Evolutionary conservation across 64 coral and sea anemone species (phyloP).

Genomic region (Montipora efflorescens): DNA sequence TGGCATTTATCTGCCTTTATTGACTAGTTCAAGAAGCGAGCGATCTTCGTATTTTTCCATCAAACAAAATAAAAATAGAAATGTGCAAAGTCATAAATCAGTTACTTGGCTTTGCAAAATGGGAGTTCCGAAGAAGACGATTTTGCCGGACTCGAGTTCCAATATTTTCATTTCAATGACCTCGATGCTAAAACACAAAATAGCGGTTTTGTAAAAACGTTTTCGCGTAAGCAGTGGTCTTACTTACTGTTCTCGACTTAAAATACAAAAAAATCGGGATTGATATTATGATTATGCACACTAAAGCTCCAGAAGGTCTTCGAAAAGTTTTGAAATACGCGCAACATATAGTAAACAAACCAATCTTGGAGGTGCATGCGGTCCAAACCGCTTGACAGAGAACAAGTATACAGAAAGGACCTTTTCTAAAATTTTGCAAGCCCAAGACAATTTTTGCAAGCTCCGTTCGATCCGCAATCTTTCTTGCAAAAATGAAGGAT

Average conservation of each 20-base stretch:
- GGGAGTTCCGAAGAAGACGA: too few relatives aligned
- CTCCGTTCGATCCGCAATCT: not conserved
- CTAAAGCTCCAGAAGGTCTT: not conserved
- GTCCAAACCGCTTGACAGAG: not conserved
- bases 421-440: not conserved
- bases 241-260: not conserved
- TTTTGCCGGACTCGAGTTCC: not conserved
- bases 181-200: not conserved
- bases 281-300: not conserved
- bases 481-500: not conserved
- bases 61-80: not conserved
- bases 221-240: not conserved
- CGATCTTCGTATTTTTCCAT: not conserved
- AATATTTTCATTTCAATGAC: too few relatives aligned
- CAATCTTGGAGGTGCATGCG: not conserved
- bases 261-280: not conserved
- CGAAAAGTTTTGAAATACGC: not conserved
- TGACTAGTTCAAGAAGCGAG: constrained; percentile 1
- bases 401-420: too few relatives aligned
- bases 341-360: constrained; percentile 14
- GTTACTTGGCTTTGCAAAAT: not conserved
- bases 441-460: not conserved
- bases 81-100: not conserved
- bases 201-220: not conserved
- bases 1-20: not conserved